Evolutionary conservation across 2,797 vertebrate genomes (phyloP).

Genomic region (Cirrhinus mrigala): DNA sequence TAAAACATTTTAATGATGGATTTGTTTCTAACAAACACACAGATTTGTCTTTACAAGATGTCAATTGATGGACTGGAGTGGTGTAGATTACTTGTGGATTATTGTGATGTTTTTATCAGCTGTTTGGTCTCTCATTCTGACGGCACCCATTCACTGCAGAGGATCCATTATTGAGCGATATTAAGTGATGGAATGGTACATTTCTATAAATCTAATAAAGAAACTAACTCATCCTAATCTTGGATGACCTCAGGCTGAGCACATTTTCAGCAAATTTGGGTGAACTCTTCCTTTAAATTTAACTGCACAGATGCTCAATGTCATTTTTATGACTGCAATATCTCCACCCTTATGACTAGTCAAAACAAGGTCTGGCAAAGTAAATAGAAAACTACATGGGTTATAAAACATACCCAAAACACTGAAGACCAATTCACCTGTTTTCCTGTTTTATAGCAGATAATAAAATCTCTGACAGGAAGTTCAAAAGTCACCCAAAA

Average conservation of each 20-base stretch:
- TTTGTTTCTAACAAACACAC: neutral
- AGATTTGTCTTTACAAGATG: neutral
- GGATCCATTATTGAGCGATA: neutral
- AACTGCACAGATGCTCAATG: neutral
- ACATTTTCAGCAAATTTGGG: neutral
- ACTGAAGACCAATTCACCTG: neutral
- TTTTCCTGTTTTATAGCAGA: constrained; percentile 1
- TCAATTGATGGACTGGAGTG: too few relatives aligned
- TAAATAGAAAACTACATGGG: neutral
- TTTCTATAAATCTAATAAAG: too few relatives aligned
- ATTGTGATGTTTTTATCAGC: neutral
- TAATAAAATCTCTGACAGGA: neutral
- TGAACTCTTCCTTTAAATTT: neutral
- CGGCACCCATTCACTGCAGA: neutral
- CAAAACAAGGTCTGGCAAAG: neutral
- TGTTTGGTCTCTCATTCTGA: neutral
- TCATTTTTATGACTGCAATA: neutral
- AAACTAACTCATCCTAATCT: neutral
- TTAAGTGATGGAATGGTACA: neutral
- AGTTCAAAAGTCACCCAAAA: neutral
- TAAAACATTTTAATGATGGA: neutral
- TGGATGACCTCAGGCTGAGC: neutral
- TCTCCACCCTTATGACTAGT: neutral
- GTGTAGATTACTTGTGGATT: neutral
- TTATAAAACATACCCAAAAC: neutral